Conservation (phyloP, 2,113 vertebrate species). For the Pogonocichla stellata region DNA sequence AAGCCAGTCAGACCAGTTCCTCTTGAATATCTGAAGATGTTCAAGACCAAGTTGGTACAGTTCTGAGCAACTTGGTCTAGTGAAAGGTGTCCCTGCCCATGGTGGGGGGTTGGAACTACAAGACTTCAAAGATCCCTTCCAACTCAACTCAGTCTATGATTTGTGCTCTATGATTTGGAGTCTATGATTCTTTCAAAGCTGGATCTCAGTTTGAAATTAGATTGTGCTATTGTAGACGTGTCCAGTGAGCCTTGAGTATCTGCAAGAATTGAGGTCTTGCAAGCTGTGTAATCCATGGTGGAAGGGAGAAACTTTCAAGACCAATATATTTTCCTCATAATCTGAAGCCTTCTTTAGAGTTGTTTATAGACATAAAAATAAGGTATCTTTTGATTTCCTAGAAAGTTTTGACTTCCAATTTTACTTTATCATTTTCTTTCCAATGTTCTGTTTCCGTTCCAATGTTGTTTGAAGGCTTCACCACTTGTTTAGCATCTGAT, state of each 20-base stretch:
- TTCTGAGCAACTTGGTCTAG: neutral
- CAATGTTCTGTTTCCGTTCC: neutral
- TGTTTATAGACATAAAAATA: neutral
- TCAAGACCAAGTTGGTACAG: neutral
- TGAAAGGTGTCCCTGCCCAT: neutral
- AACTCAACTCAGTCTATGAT: neutral
- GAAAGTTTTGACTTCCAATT: neutral
- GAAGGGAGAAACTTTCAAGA: neutral
- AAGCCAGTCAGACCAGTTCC: neutral
- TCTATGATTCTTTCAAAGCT: neutral
- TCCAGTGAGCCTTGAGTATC: neutral
- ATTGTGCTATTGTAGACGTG: neutral
- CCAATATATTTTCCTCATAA: neutral
- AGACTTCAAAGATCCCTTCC: neutral
- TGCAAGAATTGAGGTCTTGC: neutral
- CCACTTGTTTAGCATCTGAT: neutral
- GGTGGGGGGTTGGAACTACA: rapidly evolving
- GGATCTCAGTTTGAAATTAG: neutral
- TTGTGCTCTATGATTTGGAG: neutral
- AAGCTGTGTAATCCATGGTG: neutral
- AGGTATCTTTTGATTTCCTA: neutral
- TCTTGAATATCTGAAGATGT: neutral
- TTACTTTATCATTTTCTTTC: neutral
- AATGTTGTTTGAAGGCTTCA: neutral
- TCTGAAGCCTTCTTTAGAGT: rapidly evolving